Percentiles rank a stretch among this genome's conserved stretches.
Evolutionary conservation across 2,888 invertebrate species (phyloP).

Genomic region (Cantharis rufa): DNA sequence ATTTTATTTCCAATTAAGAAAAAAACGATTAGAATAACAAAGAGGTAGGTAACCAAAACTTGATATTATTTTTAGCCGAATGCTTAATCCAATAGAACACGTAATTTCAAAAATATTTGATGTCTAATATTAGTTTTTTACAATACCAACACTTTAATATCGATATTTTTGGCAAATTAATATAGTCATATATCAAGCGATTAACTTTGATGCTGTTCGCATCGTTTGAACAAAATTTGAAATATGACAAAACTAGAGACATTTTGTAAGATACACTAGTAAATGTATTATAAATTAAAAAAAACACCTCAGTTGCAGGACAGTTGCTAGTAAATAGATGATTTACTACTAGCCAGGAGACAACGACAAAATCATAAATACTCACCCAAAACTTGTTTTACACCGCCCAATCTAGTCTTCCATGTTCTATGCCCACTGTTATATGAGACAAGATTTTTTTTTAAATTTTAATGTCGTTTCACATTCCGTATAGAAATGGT

Average conservation of each 20-base stretch:
- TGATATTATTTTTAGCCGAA: background rate
- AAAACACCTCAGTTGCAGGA: slow-evolving; percentile 18
- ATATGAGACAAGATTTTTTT: slow-evolving; percentile 17
- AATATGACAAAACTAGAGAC: background rate
- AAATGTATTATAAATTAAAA: slow-evolving; percentile 12
- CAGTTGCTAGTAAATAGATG: slow-evolving; percentile 22
- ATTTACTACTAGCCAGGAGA: slow-evolving; percentile 20
- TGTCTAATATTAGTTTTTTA: background rate
- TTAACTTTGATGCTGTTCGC: background rate
- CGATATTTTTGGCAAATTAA: slow-evolving; percentile 1
- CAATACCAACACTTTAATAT: background rate
- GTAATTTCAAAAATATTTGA: background rate
- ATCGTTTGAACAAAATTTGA: background rate
- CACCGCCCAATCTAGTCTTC: slow-evolving; percentile 23
- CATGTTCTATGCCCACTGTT: slow-evolving; percentile 23
- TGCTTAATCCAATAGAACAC: background rate
- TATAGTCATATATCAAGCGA: slow-evolving; percentile 1
- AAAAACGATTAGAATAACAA: background rate
- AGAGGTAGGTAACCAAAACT: background rate
- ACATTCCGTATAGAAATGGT: slow-evolving; percentile 11
- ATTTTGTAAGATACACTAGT: slow-evolving; percentile 8
- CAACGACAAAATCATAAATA: slow-evolving; percentile 25
- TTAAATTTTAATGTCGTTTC: slow-evolving; percentile 18
- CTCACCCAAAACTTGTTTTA: slow-evolving; percentile 23
- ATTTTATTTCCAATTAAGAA: background rate